These are phyloP conservation scores for Anhinga anhinga DNA, from an alignment of 2,113 vertebrate genomes.

Conservation along the genomic window DNA sequence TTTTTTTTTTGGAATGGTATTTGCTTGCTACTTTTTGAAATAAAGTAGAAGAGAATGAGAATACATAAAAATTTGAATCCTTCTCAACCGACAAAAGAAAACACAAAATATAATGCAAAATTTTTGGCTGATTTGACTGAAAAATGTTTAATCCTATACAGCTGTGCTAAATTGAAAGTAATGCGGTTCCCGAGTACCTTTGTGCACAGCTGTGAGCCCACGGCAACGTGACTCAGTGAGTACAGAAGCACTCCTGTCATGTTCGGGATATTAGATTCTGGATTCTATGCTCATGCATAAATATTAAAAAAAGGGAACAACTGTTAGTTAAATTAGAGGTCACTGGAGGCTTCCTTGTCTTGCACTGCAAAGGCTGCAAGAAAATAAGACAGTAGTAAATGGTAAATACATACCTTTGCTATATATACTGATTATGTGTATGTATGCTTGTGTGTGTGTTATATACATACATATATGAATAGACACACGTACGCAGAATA, in stretches of 20 bases:
- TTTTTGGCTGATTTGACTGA: not conserved
- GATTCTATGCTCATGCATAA: not conserved
- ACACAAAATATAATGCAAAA: not conserved
- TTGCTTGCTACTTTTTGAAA: conserved; percentile 38
- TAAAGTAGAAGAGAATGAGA: not conserved
- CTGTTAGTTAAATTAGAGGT: not conserved
- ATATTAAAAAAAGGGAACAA: not conserved
- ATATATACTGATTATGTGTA: rapidly evolving
- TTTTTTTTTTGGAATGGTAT: conserved; percentile 25
- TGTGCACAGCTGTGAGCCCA: not conserved
- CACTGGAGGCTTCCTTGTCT: not conserved
- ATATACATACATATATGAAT: rapidly evolving
- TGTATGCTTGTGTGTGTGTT: not conserved
- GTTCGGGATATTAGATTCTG: not conserved
- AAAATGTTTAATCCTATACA: not conserved
- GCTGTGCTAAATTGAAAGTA: not conserved
- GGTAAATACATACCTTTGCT: not conserved
- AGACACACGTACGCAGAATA: not conserved
- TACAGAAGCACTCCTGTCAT: not conserved
- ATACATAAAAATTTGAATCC: not conserved
- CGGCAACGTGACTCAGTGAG: rapidly evolving
- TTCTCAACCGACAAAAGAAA: not conserved
- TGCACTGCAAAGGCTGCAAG: not conserved
- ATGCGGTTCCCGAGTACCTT: rapidly evolving
- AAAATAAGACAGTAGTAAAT: rapidly evolving